Evolutionary conservation across 2,797 vertebrate species (phyloP), one percentile per base, ranked within the genome.

Genomic region (Danio choprae): DNA sequence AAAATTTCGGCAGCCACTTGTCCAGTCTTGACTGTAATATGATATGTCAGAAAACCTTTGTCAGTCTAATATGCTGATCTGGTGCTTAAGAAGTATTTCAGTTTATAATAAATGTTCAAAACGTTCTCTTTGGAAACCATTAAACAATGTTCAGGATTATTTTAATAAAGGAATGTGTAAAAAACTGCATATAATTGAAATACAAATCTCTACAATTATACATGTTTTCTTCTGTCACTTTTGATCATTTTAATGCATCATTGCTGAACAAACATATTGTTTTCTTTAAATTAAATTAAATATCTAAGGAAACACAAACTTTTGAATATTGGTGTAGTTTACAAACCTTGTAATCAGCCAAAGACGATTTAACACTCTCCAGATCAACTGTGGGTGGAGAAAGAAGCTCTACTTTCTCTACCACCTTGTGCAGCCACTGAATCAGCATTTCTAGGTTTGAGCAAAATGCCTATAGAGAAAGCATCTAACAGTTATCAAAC

Each of bases 371-470:
- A 80, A 94, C 76, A 8, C 91, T 91, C 29, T 89, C 84, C 0
- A 94, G 63, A 0, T 91, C 92, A 0, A 85, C 83, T 4, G 85
- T 79, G 44, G 93, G 90, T 0, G 92, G 89, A 59, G 88, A 84
- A 86, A 95, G 90, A 77, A 88, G 84, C 78, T 93, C 84, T 0
- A 93, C 90, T 85, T 90, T 82, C 10, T 95, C 92, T 0, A 88
- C 93, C 0, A 96, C 79, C 0, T 44, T 71, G 78, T 95, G 93
- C 44, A 99, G 92, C 96, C 95, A 97, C 20, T 38, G 68, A 82
- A 97, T 95, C 22, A 98, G 94, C 87, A 95, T 91, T 83, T 96
- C 93, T 82, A 99, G 91, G 84, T 96, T 95, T 86, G 90, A 92
- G 87, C 95, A 96, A 86, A 99, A 98, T 22, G 89, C 89, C 97